Evolutionary conservation across 1,140 invertebrate genomes (phyloP).

Genomic region (Centruroides vittatus): DNA sequence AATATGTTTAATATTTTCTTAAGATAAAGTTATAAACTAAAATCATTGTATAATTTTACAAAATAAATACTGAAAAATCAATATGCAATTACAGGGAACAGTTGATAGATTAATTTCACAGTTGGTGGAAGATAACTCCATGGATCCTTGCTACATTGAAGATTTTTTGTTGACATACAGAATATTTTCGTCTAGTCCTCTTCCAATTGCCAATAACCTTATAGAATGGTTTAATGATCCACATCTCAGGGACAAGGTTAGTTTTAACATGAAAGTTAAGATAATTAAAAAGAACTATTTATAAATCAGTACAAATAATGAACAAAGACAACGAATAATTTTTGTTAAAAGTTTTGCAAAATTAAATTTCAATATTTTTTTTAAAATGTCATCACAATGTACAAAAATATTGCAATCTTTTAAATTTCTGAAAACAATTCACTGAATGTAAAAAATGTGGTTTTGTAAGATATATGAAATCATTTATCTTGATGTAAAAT

Average conservation of each 20-base stretch:
- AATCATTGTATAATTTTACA: background rate
- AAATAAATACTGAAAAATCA: background rate
- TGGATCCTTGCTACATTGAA: conserved; percentile 94
- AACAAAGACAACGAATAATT: no score
- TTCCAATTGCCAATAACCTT: conserved; percentile 70
- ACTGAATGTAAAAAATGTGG: no score
- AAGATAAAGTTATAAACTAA: background rate
- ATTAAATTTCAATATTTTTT: no score
- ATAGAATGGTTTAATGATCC: conserved; percentile 71
- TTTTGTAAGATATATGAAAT: no score
- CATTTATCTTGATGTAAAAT: no score
- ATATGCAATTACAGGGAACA: conserved; percentile 46
- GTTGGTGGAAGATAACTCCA: conserved; percentile 83
- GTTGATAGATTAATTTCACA: conserved; percentile 81
- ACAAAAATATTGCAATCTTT: no score
- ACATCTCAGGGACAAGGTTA: conserved; percentile 51
- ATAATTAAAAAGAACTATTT: no score
- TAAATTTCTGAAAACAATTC: no score
- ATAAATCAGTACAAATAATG: no score
- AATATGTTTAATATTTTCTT: background rate
- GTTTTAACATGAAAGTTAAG: no score
- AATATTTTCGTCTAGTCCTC: conserved; percentile 78
- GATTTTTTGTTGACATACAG: conserved; percentile 96
- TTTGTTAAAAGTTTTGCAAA: no score
- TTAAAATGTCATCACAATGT: no score